Evolutionary conservation across 2,797 vertebrate species (phyloP), one percentile per base, ranked within the genome.

Genomic region (Sebastes reedi): DNA sequence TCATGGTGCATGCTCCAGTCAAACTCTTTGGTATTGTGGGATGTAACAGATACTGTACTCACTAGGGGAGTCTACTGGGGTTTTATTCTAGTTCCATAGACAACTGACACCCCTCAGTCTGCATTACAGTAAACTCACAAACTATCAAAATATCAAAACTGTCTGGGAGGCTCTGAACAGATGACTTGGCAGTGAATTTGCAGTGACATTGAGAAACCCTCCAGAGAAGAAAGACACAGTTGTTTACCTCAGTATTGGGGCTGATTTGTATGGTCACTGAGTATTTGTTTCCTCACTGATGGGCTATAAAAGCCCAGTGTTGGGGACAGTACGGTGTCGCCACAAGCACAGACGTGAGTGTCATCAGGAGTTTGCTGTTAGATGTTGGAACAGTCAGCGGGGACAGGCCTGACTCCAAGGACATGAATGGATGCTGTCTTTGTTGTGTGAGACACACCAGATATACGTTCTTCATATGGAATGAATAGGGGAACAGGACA

Each of bases 181-280:
- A 85, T 24, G 67, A 80, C 30, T 62, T 75, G 60, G 46, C 67
- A 22, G 13, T 58, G 58, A 75, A 72, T 79, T 46, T 77, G 59
- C 54, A n/a, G 58, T 81, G 82, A 86, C 88, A 79, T 78, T 82
- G 85, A 85, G 78, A 75, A 72, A 74, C 27, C 72, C 77, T 81
- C 61, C 54, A 50, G 68, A 76, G 65, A 72, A 73, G 52, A 83
- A 79, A 85, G 70, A 62, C 67, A 46, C 60, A 39, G 62, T 84
- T 82, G 73, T 84, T 81, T 75, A 77, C 76, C 66, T 78, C 79
- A 20, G 66, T 36, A 8, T 68, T 42, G 61, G 67, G 62, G 27
- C 77, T 72, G 65, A 84, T 80, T 74, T 82, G 79, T 89, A 54
- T 79, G 75, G 83, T 82, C 67, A 71, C 69, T 75, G 84, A 79